A percentile compares a stretch with the other conserved stretches of the same genome.
Evolutionary conservation across 2,797 vertebrate genomes (phyloP).

Genomic region (Lateolabrax maculatus): DNA sequence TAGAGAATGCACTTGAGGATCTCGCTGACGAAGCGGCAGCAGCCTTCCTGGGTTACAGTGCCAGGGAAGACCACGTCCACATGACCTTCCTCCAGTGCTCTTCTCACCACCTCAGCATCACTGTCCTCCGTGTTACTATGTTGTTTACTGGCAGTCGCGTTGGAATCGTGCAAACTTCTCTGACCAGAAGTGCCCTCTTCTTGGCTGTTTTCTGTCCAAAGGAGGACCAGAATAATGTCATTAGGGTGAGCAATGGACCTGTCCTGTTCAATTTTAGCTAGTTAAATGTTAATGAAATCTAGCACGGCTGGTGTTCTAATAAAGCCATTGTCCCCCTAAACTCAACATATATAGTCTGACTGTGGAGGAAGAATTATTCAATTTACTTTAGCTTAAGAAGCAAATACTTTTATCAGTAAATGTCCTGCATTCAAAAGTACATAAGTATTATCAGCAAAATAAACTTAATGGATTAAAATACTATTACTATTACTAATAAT

Average conservation of each 20-base stretch:
- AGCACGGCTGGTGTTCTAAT: background rate
- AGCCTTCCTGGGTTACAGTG: slow-evolving; percentile 88
- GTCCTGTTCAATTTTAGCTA: background rate
- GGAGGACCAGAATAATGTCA: slow-evolving; percentile 21
- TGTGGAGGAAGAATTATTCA: background rate
- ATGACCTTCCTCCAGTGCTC: slow-evolving; percentile 74
- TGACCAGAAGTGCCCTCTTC: slow-evolving; percentile 20
- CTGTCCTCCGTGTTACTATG: slow-evolving; percentile 36
- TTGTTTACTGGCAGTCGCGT: slow-evolving; percentile 19
- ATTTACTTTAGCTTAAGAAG: background rate
- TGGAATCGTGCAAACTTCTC: slow-evolving; percentile 11
- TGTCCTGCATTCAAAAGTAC: background rate
- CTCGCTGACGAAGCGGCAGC: slow-evolving; percentile 93
- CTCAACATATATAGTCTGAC: background rate
- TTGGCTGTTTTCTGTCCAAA: slow-evolving; percentile 57
- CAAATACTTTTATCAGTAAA: background rate
- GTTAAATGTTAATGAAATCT: slow-evolving; percentile 32
- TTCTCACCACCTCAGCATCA: slow-evolving; percentile 73
- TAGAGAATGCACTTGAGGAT: slow-evolving; percentile 94
- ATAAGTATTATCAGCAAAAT: background rate
- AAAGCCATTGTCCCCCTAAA: background rate
- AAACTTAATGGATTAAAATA: too few relatives aligned
- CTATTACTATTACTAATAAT: background rate
- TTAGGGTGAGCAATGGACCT: slow-evolving; percentile 5
- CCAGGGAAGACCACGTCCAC: slow-evolving; percentile 91